These are phyloP conservation scores for Oncopodura yosiiana DNA, from an alignment of 1,140 invertebrate species.

Conservation along the genomic window DNA sequence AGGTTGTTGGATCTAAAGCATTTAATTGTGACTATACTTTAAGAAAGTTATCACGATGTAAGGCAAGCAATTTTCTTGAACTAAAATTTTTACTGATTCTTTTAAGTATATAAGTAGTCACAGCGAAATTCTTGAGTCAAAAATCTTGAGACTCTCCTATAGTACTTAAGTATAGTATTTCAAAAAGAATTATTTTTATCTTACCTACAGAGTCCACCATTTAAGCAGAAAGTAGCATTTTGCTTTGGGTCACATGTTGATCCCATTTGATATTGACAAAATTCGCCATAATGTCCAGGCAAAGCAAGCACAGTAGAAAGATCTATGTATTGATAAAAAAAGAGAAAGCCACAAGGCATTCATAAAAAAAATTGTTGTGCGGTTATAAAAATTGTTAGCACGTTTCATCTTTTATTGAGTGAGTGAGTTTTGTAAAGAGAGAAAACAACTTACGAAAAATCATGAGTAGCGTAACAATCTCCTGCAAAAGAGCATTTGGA, in stretches of 20 bases:
- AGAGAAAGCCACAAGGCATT: conserved; percentile 41
- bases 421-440: conserved; percentile 26
- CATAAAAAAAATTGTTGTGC: conserved; percentile 39
- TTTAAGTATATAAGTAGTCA: too few relatives aligned
- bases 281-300: conserved; percentile 39
- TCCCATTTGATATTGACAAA: conserved; percentile 43
- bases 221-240: conserved; percentile 39
- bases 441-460: neutral
- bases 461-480: conserved; percentile 53
- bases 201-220: conserved; percentile 35
- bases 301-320: too few relatives aligned
- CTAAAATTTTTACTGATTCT: too few relatives aligned
- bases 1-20: too few relatives aligned
- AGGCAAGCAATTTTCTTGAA: too few relatives aligned
- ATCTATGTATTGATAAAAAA: too few relatives aligned
- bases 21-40: too few relatives aligned
- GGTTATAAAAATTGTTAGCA: neutral
- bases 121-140: too few relatives aligned
- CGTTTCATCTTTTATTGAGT: neutral
- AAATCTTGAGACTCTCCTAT: too few relatives aligned
- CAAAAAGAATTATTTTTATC: too few relatives aligned
- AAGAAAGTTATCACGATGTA: too few relatives aligned
- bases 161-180: too few relatives aligned
- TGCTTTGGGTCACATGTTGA: conserved; percentile 40
- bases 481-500: conserved; percentile 70